Base-by-base conservation (phyloP, 2,888 invertebrate species). In the Zhuqinia jingwanae region DNA sequence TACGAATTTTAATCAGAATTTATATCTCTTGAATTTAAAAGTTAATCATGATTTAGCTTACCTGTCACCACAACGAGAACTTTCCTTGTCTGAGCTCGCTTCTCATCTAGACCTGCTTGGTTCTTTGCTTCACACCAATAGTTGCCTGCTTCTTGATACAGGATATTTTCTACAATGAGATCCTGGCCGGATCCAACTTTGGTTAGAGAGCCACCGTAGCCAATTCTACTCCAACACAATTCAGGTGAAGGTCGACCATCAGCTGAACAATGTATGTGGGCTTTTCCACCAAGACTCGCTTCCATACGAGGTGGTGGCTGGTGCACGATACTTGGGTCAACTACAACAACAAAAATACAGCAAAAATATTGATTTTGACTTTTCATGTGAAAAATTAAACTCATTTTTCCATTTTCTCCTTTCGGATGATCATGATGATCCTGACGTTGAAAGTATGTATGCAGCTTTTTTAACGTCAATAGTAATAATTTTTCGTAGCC, bases 241-340 rank as follows among this genome's bases (percentile, higher is more conserved):
- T 91, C 91, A n/a, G 91, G 91, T 36, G 90, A 91, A 70, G 89
- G 89, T 65, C 73, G 78, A 15, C 90, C 91, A 95, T 89, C 89
- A 93, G 95, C 95, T 80, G 96, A 96, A 92, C 97, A 97, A 91
- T 97, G 96, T 60, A 97, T 93, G 89, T 96, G 96, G 53, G 97
- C 96, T 73, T 96, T 96, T 8, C 97, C 97, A 6, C 97, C 97
- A 25, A 97, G 94, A 80, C 96, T 96, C 58, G 97, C 97, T 91
- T 97, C 97, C 47, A 92, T 91, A 77, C 91, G 89, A 42, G 90
- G 87, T 47, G 91, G 91, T 76, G 91, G 91, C 65, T 91, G 91
- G 87, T 91, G 89, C 81, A 91, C 89, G 78, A 91, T 91, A 82
- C 91, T 90, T 30, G 91, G 91, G 81, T 91, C 91, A 89, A 91